These are phyloP conservation scores for Lepus townsendii DNA, from an alignment of 2,797 vertebrate species.

Conservation along the genomic window DNA sequence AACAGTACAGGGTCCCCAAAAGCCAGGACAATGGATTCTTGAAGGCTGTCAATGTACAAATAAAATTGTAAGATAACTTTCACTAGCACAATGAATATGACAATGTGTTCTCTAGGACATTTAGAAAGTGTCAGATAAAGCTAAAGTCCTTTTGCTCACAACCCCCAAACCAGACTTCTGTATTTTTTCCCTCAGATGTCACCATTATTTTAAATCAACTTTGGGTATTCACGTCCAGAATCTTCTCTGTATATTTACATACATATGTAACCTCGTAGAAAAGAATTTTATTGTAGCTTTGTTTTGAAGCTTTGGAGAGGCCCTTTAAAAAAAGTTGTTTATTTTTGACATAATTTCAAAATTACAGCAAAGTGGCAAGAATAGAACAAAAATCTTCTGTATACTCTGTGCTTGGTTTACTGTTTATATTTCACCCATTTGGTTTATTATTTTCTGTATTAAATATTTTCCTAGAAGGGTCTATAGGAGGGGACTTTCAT, in stretches of 20 bases:
- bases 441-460: background rate
- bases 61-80: background rate
- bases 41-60: background rate
- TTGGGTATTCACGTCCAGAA: background rate
- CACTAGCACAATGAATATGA: background rate
- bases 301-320: background rate
- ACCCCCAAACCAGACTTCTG: background rate
- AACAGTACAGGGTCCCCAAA: background rate
- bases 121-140: background rate
- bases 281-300: background rate
- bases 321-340: background rate
- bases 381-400: background rate
- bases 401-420: background rate
- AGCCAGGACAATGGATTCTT: background rate
- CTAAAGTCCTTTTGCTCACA: background rate
- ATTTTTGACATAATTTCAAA: constrained; percentile 21
- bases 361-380: background rate
- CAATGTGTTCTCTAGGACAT: background rate
- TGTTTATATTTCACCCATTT: background rate
- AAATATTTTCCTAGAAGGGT: background rate
- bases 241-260: background rate
- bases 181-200: background rate
- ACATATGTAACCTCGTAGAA: background rate
- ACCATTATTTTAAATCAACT: background rate
- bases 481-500: too few species aligned